phyloP scores from a whole-genome alignment of 2,797 vertebrate species.

The Syngnathus acus region DNA sequence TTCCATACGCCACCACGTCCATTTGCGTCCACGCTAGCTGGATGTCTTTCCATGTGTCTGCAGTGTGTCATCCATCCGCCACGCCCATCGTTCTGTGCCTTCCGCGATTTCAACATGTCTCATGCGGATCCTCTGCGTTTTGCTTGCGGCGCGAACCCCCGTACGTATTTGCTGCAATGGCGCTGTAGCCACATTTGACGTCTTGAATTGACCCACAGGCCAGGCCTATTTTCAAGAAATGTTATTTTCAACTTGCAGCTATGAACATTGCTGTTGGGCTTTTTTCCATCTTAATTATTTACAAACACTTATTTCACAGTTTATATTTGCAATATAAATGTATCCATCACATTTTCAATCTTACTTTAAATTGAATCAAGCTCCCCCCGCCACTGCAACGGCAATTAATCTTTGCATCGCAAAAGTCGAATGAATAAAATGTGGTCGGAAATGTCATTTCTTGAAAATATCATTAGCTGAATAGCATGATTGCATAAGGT shows the following conservation, averaged over 20 bases:
- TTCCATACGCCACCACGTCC: conserved; percentile 9
- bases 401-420: too few species aligned
- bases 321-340: too few species aligned
- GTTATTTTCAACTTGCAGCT: too few species aligned
- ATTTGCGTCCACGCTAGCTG: conserved; percentile 36
- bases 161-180: too few species aligned
- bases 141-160: conserved; percentile 3
- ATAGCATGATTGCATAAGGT: background rate
- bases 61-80: conserved; percentile 40
- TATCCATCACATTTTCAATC: too few species aligned
- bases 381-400: too few species aligned
- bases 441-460: background rate
- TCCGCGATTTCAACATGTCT: conserved; percentile 30
- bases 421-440: too few species aligned
- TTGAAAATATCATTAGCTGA: background rate
- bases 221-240: too few species aligned
- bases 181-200: background rate
- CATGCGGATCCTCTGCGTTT: conserved; percentile 17
- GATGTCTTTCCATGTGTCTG: conserved; percentile 49
- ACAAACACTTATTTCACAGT: too few species aligned
- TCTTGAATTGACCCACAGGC: background rate
- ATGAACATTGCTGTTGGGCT: too few species aligned
- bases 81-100: conserved; percentile 38
- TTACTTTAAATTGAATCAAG: too few species aligned
- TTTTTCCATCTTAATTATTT: too few species aligned